Conservation (phyloP, 2,888 invertebrate genomes). For the Drosophila anomelani region DNA sequence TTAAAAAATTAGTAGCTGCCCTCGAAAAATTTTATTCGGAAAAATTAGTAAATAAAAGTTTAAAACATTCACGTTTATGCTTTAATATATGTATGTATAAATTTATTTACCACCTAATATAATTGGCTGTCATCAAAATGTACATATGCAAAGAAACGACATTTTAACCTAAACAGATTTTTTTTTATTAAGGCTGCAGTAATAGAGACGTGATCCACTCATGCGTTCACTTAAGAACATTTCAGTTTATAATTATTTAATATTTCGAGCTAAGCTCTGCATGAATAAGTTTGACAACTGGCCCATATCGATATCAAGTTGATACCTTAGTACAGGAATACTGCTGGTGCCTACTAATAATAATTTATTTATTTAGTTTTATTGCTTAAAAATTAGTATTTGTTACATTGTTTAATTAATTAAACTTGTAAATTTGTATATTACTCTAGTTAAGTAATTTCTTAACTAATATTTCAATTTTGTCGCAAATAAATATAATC, state of each 20-base stretch:
- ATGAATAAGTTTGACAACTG: not conserved
- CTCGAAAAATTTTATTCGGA: not conserved
- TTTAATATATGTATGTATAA: not conserved
- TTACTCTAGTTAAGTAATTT: too few relatives aligned
- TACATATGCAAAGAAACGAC: not conserved
- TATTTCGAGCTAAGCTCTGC: not conserved
- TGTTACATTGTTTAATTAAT: too few relatives aligned
- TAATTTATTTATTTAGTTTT: not conserved
- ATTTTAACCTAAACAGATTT: not conserved
- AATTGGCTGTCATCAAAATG: not conserved
- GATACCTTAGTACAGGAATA: not conserved
- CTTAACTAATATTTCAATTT: too few relatives aligned
- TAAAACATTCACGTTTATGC: not conserved
- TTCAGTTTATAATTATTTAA: not conserved
- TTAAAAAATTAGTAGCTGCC: not conserved
- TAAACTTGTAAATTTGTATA: too few relatives aligned
- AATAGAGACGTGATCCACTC: not conserved
- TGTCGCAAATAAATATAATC: too few relatives aligned
- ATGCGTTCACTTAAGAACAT: not conserved
- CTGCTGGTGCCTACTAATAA: not conserved
- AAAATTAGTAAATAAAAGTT: not conserved
- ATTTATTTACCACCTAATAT: not conserved
- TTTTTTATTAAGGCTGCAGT: not conserved
- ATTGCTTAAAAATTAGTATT: not conserved
- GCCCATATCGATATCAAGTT: not conserved